Evolutionary conservation across 2,888 invertebrate genomes (phyloP).

Genomic region (Tenthredo notha): DNA sequence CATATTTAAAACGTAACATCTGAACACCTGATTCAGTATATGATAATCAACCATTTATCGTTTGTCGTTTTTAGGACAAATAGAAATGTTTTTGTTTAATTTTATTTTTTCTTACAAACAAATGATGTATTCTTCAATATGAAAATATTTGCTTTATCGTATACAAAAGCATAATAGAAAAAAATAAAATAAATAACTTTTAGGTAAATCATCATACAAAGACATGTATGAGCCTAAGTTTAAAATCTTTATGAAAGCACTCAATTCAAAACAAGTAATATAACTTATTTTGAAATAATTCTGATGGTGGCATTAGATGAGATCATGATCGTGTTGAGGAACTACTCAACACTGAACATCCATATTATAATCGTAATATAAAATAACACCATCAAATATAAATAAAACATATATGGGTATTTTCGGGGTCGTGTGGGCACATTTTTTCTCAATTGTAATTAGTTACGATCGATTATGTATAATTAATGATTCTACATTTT

Average conservation of each 20-base stretch:
- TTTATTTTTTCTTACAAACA: not conserved
- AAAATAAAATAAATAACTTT: not conserved
- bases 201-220: constrained; percentile 37
- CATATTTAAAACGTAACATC: not conserved
- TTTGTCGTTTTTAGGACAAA: not conserved
- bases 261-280: constrained; percentile 1
- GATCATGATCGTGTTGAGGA: constrained; percentile 69
- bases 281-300: constrained; percentile 16
- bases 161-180: not conserved
- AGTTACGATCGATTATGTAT: constrained; percentile 24
- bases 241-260: not conserved
- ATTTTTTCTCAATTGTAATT: constrained; percentile 15
- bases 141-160: not conserved
- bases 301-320: constrained; percentile 67
- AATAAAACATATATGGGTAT: constrained; percentile 61
- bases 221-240: constrained; percentile 48
- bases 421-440: constrained; percentile 39
- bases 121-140: not conserved
- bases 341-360: constrained; percentile 56
- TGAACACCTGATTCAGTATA: not conserved
- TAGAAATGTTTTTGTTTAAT: not conserved
- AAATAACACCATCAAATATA: constrained; percentile 64
- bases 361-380: constrained; percentile 59
- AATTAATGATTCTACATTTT: constrained; percentile 14
- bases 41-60: not conserved